These are phyloP conservation scores for Periplaneta americana DNA, from an alignment of 1,140 invertebrate species.

Conservation along the genomic window DNA sequence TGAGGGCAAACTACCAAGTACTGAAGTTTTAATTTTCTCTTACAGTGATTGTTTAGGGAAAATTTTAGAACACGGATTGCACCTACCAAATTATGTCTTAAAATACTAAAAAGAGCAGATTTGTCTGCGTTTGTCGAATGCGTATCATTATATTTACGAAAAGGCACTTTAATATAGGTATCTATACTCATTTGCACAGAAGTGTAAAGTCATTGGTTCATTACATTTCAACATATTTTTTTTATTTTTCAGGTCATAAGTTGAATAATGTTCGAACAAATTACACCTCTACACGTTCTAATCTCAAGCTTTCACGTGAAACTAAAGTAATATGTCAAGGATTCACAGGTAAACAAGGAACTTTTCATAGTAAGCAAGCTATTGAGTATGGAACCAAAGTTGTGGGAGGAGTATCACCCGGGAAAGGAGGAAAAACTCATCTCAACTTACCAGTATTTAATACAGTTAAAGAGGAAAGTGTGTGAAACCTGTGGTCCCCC, in stretches of 20 bases:
- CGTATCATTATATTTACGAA: too few relatives aligned
- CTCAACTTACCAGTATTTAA: slow-evolving; percentile 95
- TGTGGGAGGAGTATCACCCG: slow-evolving; percentile 96
- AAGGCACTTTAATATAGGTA: too few relatives aligned
- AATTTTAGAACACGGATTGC: too few relatives aligned
- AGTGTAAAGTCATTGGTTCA: not conserved
- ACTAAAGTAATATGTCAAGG: slow-evolving; percentile 97
- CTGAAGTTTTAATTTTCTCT: too few relatives aligned
- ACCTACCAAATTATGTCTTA: too few relatives aligned
- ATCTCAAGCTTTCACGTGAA: slow-evolving; percentile 74
- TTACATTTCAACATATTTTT: not conserved
- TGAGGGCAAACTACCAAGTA: not conserved
- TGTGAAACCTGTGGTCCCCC: not conserved
- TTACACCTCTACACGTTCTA: slow-evolving; percentile 74
- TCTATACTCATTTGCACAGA: not conserved
- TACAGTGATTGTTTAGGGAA: too few relatives aligned
- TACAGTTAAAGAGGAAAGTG: slow-evolving; percentile 72
- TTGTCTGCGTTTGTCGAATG: too few relatives aligned
- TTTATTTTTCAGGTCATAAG: slow-evolving; percentile 1
- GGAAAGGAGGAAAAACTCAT: slow-evolving; percentile 92
- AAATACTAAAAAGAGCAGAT: too few relatives aligned
- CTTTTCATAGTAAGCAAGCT: slow-evolving; percentile 91
- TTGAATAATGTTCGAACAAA: slow-evolving; percentile 33
- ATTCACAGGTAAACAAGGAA: slow-evolving; percentile 96
- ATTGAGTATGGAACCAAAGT: slow-evolving; percentile 98